Conservation (phyloP, 1,140 invertebrate species). For the Alviniconcha marisindica region DNA sequence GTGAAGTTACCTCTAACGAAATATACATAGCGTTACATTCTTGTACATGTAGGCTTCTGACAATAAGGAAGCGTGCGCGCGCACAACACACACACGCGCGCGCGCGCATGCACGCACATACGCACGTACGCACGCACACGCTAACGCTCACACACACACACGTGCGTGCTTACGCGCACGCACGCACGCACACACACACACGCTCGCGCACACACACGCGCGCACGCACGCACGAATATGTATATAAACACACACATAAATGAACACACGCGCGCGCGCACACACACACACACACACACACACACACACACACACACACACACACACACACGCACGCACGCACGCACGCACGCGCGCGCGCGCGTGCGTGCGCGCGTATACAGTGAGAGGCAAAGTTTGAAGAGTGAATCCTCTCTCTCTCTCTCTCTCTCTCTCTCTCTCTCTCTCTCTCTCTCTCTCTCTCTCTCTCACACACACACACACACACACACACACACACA, state of each 20-base stretch:
- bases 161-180: not conserved
- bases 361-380: too few species aligned
- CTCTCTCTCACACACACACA: not conserved
- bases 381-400: too few species aligned
- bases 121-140: not conserved
- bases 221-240: not conserved
- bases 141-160: not conserved
- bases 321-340: not conserved
- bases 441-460: too few species aligned
- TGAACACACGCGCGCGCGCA: not conserved
- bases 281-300: not conserved
- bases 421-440: too few species aligned
- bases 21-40: too few species aligned
- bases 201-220: not conserved
- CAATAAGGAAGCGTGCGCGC: too few species aligned
- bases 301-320: conserved; percentile 7
- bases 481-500: not conserved
- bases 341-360: too few species aligned
- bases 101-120: not conserved
- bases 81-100: not conserved
- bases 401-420: too few species aligned
- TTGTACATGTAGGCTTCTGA: too few species aligned
- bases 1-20: not conserved
- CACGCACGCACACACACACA: not conserved
- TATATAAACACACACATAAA: not conserved